Conservation (phyloP, 64 coral and sea anemone genomes). For the Hydrozoanthus tunicans region DNA sequence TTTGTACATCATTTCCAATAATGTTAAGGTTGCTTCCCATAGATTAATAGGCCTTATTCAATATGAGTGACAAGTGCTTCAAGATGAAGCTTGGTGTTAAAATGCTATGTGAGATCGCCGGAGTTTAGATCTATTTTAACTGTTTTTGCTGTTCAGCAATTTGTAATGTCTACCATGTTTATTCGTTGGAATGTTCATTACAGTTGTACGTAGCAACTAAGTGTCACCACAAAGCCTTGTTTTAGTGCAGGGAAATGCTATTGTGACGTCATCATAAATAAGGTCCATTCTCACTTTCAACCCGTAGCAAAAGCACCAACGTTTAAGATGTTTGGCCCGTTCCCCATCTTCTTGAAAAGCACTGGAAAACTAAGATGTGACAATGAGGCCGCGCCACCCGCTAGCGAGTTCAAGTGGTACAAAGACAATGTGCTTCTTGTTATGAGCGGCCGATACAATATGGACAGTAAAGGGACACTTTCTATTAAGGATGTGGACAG, state of each 20-base stretch:
- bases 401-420: slow-evolving; percentile 38
- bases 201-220: too few relatives aligned
- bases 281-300: not conserved
- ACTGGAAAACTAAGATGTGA: not conserved
- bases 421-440: not conserved
- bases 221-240: not conserved
- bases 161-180: too few relatives aligned
- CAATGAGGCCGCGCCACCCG: slow-evolving; percentile 24
- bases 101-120: too few relatives aligned
- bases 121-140: too few relatives aligned
- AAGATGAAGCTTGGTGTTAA: too few relatives aligned
- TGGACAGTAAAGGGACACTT: slow-evolving; percentile 3
- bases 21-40: too few relatives aligned
- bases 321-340: slow-evolving; percentile 6
- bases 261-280: not conserved
- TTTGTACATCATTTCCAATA: too few relatives aligned
- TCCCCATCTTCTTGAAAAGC: not conserved
- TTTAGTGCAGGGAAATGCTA: not conserved
- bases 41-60: too few relatives aligned
- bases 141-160: too few relatives aligned
- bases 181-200: too few relatives aligned
- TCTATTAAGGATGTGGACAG: not conserved
- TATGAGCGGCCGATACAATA: slow-evolving; percentile 19
- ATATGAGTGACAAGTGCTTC: too few relatives aligned
- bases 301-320: slow-evolving; percentile 18